Conservation (phyloP, 2,113 vertebrate genomes). For the Hydrochoerus hydrochaeris region DNA sequence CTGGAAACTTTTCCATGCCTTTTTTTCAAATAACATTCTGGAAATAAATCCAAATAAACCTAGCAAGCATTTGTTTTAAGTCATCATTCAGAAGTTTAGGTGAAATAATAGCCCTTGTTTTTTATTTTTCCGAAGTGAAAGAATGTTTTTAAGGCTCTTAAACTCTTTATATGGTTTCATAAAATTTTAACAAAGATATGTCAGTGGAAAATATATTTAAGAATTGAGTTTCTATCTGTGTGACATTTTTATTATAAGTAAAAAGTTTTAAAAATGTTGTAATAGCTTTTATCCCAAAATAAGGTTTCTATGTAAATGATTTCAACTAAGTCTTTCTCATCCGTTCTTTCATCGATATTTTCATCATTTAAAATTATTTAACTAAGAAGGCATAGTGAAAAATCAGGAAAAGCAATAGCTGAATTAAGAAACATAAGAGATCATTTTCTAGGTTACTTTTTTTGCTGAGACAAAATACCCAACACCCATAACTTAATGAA, state of each 20-base stretch:
- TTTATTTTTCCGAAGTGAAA: background rate
- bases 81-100: background rate
- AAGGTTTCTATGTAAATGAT: background rate
- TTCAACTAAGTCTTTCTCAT: background rate
- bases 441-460: background rate
- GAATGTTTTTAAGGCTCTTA: background rate
- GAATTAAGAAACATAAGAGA: slow-evolving; percentile 11
- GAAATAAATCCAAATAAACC: background rate
- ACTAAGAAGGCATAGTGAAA: background rate
- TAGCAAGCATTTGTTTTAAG: background rate
- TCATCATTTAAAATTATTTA: background rate
- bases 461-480: background rate
- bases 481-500: background rate
- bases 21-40: background rate
- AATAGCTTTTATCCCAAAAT: background rate
- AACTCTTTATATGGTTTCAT: background rate
- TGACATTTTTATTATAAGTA: background rate
- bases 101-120: background rate
- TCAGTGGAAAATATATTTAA: background rate
- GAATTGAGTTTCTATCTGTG: background rate
- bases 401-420: background rate
- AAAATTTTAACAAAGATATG: background rate
- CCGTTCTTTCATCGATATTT: background rate
- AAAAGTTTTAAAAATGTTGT: background rate
- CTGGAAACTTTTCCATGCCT: background rate